Base-by-base conservation (phyloP, 2,888 invertebrate genomes). In the Apoda limacodes region DNA sequence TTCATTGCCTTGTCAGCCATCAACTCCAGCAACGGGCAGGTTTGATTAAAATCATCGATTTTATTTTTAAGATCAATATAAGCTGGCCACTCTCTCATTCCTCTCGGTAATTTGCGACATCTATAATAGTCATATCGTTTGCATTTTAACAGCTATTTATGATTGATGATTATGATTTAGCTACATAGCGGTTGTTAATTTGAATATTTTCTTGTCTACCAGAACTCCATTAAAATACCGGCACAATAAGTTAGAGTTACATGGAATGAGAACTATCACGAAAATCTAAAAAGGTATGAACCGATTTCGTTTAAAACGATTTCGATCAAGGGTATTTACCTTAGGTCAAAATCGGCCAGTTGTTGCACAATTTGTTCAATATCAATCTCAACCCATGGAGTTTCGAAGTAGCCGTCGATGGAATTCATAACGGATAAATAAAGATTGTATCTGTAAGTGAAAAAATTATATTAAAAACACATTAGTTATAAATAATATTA, bases 1-100 rank as follows among this genome's bases (percentile, higher is more conserved):
- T 90, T 89, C 89, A 93, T 90, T 2, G 91, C 86, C 55, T 92
- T 92, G 52, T 92, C 90, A 3, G 93, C 89, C 94, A 95, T 94
- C 43, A 94, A 52, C 58, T 94, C 93, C 14, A 95, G 64, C 17
- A 95, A 58, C 0, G 94, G 94, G 55, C 93, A 93, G 5, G 89
- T 90, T 61, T 94, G 89, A 55, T 90, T 93, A 60, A 95, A 95
- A 55, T 95, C 93, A 46, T 95, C 94, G 37, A 95, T 93, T 69
- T 92, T 94, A 41, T 87, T 88, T 56, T 93, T 94, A 34, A 95
- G 65, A 45, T 93, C 93, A 30, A 90, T 83, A 55, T 82, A 95
- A 0, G 95, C 94, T 0, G 92, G 92, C 94, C 94, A 95, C 30
- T 91, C 89, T 55, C 90, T 90, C 86, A 95, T 87, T 0, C 84